Conservation (phyloP, 2,113 vertebrate species). For the Entomyzon cyanotis region DNA sequence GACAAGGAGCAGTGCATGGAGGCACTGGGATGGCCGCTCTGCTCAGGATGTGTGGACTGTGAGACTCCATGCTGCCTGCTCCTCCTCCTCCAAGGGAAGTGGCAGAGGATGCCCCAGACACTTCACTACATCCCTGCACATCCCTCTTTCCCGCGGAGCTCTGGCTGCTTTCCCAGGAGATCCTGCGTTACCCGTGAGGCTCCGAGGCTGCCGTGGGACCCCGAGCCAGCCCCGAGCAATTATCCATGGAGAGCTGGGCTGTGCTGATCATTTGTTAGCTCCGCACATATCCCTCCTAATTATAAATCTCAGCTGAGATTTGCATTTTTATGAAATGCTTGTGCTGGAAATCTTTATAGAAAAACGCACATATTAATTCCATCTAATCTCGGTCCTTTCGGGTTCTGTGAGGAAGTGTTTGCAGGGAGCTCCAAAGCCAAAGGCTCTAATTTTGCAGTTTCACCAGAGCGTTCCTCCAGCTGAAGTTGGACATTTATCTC, state of each 20-base stretch:
- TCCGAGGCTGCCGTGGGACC: background rate
- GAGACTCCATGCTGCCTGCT: background rate
- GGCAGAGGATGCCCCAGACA: background rate
- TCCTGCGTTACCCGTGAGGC: fast-evolving
- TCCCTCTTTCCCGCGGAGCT: fast-evolving
- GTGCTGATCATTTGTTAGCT: constrained; percentile 38
- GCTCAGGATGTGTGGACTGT: fast-evolving
- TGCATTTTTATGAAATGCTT: constrained; percentile 77
- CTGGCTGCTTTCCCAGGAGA: background rate
- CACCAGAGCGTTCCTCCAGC: constrained; percentile 34
- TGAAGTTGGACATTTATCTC: constrained; percentile 28
- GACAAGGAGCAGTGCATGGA: fast-evolving
- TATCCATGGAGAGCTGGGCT: background rate
- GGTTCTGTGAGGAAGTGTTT: constrained; percentile 58
- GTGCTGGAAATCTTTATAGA: constrained; percentile 64
- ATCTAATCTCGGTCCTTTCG: constrained; percentile 69
- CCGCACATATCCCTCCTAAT: constrained; percentile 63
- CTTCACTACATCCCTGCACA: fast-evolving
- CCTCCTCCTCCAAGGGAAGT: background rate
- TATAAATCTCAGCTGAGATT: constrained; percentile 73
- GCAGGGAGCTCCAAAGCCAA: constrained; percentile 63
- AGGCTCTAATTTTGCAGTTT: constrained; percentile 35
- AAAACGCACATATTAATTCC: constrained; percentile 66
- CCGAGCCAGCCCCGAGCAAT: background rate
- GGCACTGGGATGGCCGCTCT: fast-evolving